Conservation (phyloP, 2,113 vertebrate species). For the Elephas maximus region DNA sequence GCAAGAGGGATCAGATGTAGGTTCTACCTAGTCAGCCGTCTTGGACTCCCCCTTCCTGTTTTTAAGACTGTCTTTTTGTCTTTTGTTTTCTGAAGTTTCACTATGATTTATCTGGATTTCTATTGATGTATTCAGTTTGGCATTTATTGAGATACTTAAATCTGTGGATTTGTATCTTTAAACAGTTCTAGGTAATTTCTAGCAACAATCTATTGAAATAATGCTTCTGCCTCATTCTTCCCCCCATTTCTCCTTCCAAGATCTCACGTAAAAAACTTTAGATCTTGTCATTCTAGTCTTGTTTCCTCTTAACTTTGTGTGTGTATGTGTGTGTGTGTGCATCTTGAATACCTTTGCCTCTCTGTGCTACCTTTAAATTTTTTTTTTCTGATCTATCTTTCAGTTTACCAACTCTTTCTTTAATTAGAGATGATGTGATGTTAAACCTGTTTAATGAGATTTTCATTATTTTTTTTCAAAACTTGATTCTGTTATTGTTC, state of each 20-base stretch:
- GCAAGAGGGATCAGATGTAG: too few relatives aligned
- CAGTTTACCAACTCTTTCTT: background rate
- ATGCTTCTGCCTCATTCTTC: background rate
- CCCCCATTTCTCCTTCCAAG: background rate
- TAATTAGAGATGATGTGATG: background rate
- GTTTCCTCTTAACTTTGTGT: too few relatives aligned
- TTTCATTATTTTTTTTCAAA: background rate
- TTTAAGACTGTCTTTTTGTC: background rate
- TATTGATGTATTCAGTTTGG: background rate
- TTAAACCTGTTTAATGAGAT: background rate
- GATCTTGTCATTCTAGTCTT: background rate
- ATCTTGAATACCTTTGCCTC: too few relatives aligned
- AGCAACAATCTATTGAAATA: background rate
- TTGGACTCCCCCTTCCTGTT: background rate
- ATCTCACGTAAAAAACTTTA: background rate
- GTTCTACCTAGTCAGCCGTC: too few relatives aligned
- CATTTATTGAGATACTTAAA: background rate
- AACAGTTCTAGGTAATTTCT: background rate
- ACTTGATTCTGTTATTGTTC: background rate
- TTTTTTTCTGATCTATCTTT: background rate
- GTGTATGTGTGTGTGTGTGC: too few relatives aligned
- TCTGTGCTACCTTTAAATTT: background rate
- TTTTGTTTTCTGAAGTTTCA: background rate
- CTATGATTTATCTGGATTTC: background rate
- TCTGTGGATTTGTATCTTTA: background rate